Evolutionary conservation across 2,797 vertebrate genomes (phyloP).

Genomic region (Eulemur albifrons): DNA sequence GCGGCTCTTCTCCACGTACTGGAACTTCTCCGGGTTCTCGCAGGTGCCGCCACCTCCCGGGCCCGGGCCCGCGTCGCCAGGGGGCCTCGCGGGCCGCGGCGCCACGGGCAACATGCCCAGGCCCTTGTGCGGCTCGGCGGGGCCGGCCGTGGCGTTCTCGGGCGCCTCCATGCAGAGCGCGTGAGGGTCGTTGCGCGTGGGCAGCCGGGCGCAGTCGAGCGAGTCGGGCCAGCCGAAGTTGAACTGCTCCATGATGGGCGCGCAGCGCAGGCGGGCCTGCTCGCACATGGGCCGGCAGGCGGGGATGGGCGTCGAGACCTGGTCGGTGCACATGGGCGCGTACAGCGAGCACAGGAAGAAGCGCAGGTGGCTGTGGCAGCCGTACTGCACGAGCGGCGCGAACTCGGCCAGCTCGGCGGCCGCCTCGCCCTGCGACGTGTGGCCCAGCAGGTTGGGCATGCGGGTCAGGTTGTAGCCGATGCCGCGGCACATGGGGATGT

Average conservation of each 20-base stretch:
- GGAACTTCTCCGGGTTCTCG: slow-evolving; percentile 95
- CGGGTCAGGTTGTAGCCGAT: slow-evolving; percentile 99
- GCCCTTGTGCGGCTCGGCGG: slow-evolving; percentile 89
- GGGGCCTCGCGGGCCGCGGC: slow-evolving; percentile 81
- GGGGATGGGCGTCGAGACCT: slow-evolving; percentile 97
- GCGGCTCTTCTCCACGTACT: slow-evolving; percentile 95
- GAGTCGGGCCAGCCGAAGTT: slow-evolving; percentile 98
- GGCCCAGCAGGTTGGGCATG: slow-evolving; percentile 98
- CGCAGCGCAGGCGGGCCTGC: slow-evolving; percentile 94
- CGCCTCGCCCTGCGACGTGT: slow-evolving; percentile 96
- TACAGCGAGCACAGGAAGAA: slow-evolving; percentile 99
- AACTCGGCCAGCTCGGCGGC: slow-evolving; percentile 96
- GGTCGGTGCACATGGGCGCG: slow-evolving; percentile 98
- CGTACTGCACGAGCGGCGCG: slow-evolving; percentile 95
- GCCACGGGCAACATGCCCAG: slow-evolving; percentile 92
- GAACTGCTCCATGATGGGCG: slow-evolving; percentile 98
- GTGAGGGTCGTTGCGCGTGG: slow-evolving; percentile 96
- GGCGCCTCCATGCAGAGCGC: slow-evolving; percentile 99
- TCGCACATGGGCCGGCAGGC: slow-evolving; percentile 99
- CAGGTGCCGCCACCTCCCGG: slow-evolving; percentile 84
- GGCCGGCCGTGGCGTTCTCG: slow-evolving; percentile 91
- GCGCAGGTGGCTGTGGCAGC: slow-evolving; percentile 96
- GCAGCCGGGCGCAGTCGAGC: slow-evolving; percentile 94
- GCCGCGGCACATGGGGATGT: slow-evolving; percentile 97
- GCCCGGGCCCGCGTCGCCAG: slow-evolving; percentile 31